Conservation (phyloP, 1,140 invertebrate genomes). For the Chlorops oryzae region DNA sequence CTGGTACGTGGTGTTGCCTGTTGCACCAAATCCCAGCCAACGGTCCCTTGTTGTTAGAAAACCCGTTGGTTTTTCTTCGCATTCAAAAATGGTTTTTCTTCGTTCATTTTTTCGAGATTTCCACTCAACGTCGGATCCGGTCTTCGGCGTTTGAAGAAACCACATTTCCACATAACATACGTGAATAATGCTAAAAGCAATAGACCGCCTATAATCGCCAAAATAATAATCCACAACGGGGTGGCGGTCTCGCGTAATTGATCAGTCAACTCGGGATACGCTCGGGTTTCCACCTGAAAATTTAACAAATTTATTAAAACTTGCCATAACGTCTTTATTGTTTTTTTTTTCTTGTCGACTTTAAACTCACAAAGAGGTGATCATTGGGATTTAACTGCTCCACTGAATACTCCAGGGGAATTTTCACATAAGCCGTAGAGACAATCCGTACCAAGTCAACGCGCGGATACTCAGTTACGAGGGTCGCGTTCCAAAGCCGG, state of each 20-base stretch:
- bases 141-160: slow-evolving; percentile 81
- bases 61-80: slow-evolving; percentile 30
- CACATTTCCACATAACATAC: slow-evolving; percentile 74
- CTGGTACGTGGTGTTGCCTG: slow-evolving; percentile 25
- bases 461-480: slow-evolving; percentile 78
- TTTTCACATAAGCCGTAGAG: slow-evolving; percentile 67
- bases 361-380: slow-evolving; percentile 52
- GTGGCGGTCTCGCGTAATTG: slow-evolving; percentile 62
- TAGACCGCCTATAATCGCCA: slow-evolving; percentile 71
- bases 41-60: slow-evolving; percentile 48
- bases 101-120: slow-evolving; percentile 71
- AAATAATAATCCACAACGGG: slow-evolving; percentile 76
- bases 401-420: slow-evolving; percentile 64
- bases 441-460: slow-evolving; percentile 77
- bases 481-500: slow-evolving; percentile 83
- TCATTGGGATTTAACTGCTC: slow-evolving; percentile 63
- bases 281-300: slow-evolving; percentile 68
- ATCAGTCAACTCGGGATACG: slow-evolving; percentile 68
- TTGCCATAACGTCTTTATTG: too few relatives aligned
- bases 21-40: slow-evolving; percentile 43
- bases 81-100: slow-evolving; percentile 53
- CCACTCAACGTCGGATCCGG: slow-evolving; percentile 76
- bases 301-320: background rate
- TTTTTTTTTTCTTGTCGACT: background rate
- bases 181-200: slow-evolving; percentile 70